Base-by-base conservation (phyloP, 2,797 vertebrate species). In the Champsocephalus esox region DNA sequence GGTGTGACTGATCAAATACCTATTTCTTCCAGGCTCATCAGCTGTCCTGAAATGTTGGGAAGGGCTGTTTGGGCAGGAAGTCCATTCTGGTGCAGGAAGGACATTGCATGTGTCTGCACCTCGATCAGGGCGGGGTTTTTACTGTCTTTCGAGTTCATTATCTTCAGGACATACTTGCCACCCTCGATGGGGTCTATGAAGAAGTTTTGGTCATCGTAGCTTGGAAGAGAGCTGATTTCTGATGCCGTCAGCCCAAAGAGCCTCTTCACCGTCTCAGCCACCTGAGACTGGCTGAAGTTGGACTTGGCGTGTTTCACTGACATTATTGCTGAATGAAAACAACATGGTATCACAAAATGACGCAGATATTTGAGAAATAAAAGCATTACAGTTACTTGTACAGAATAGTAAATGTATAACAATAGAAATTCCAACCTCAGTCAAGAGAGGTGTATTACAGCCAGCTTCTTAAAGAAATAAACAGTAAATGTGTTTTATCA, bases 181-280 rank as follows among this genome's bases (percentile, higher is more conserved):
- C 92, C 88, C 14, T 90, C 81, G 2, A 11, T 17, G 5, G 82
- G 1, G 0, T 41, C 12, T 61, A 98, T 86, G 0, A 92, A 91
- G 73, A 99, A 96, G 89, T 99, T 99, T 85, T 99, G 98, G 83
- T 99, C 98, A 1, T 95, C 93, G 0, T 98, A 99, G 90, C 98
- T 97, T 19, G 98, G 97, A 38, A 99, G 89, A 0, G 90, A 76
- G 61, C 38, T 52, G 5, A 97, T 83, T 77, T 87, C 71, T 4
- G 81, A 82, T 3, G 93, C 78, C 0, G 90, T 95, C 48, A 97
- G 66, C 0, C 90, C 93, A 86, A 91, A 99, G 16, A 97, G 77
- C 0, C 91, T 94, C 55, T 90, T 89, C 10, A 95, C 70, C 13
- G 97, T 0, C 3, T 95, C 93, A 14, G 59, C 59, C 0, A 69